Conservation (phyloP, 2,888 invertebrate genomes). For the Thymelicus acteon region DNA sequence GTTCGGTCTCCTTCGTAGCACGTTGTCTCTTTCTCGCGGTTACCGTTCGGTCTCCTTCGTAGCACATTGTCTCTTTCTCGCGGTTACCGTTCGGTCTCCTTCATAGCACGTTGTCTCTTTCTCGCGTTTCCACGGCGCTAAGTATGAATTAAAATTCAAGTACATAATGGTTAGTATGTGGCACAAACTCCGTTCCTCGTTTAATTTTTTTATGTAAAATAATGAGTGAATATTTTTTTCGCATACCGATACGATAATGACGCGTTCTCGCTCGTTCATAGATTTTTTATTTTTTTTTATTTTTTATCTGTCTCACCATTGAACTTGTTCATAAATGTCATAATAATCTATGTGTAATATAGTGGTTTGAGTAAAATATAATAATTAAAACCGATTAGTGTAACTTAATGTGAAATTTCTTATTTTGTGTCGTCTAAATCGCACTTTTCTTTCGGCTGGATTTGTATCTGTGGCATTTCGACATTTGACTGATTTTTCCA, state of each 20-base stretch:
- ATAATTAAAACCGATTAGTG: slow-evolving; percentile 32
- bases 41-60: slow-evolving; percentile 4
- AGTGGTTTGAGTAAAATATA: slow-evolving; percentile 69
- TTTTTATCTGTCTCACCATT: slow-evolving; percentile 62
- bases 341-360: slow-evolving; percentile 79
- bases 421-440: slow-evolving; percentile 58
- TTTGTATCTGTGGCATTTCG: slow-evolving; percentile 27
- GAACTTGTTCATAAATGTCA: slow-evolving; percentile 74
- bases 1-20: slow-evolving; percentile 3
- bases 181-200: slow-evolving; percentile 23
- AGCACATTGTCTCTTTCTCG: slow-evolving; percentile 1
- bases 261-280: slow-evolving; percentile 44
- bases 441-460: slow-evolving; percentile 31
- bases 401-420: slow-evolving; percentile 49
- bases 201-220: slow-evolving; percentile 7
- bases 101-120: slow-evolving; percentile 3
- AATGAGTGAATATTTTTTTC: slow-evolving; percentile 7
- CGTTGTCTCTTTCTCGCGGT: not conserved
- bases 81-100: not conserved
- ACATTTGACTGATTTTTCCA: slow-evolving; percentile 20
- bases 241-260: slow-evolving; percentile 1
- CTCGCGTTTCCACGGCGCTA: slow-evolving; percentile 7
- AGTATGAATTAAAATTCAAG: slow-evolving; percentile 14
- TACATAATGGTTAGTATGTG: slow-evolving; percentile 6
- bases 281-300: slow-evolving; percentile 59